These are phyloP conservation scores for Smittia sp. DNA, from an alignment of 2,888 invertebrate genomes.

Conservation along the genomic window DNA sequence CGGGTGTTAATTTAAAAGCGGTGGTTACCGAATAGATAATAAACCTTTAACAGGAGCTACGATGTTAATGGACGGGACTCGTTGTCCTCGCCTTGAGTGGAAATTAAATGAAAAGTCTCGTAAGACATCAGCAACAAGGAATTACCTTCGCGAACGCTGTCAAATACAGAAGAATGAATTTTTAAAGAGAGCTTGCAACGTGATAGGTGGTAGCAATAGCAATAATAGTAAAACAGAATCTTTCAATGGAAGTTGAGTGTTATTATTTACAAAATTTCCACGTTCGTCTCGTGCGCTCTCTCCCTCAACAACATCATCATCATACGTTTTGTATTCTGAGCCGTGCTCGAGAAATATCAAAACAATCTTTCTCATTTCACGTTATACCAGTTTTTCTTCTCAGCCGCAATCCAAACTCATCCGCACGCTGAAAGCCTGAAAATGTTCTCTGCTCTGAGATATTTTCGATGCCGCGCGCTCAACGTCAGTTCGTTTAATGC, in stretches of 20 bases:
- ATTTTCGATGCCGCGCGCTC: neutral
- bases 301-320: neutral
- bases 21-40: too few species aligned
- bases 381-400: slow-evolving; percentile 12
- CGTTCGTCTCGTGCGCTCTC: neutral
- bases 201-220: neutral
- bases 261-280: slow-evolving; percentile 12
- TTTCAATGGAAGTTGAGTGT: neutral
- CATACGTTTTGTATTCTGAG: neutral
- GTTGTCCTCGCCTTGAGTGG: neutral
- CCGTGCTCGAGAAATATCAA: neutral
- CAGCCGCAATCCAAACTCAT: neutral
- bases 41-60: too few species aligned
- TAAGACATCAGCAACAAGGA: neutral
- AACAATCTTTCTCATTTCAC: neutral
- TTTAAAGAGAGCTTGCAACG: slow-evolving; percentile 1
- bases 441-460: slow-evolving; percentile 6
- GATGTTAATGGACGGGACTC: too few species aligned
- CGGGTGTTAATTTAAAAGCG: too few species aligned
- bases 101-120: neutral
- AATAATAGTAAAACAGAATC: slow-evolving; percentile 5
- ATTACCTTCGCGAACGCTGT: neutral
- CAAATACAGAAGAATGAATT: neutral
- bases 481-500: neutral
- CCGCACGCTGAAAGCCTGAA: neutral